These are phyloP conservation scores for Clarias magur DNA, from an alignment of 2,113 vertebrate genomes.

Conservation along the genomic window DNA sequence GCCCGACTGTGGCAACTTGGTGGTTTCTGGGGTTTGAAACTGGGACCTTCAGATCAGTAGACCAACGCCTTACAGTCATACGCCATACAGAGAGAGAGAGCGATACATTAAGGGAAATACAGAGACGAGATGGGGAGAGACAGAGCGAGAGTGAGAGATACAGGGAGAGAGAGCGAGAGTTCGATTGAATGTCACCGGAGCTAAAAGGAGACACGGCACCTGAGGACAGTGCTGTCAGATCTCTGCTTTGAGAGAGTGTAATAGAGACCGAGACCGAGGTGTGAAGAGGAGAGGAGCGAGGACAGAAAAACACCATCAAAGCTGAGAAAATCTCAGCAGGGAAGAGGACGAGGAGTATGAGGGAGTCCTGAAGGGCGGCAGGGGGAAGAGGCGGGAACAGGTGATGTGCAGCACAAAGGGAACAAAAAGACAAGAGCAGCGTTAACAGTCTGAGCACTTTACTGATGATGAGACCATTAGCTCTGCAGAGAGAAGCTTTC, in stretches of 20 bases:
- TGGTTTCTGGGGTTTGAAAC: too few species aligned
- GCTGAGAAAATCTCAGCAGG: background rate
- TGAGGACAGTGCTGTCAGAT: background rate
- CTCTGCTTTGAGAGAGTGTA: background rate
- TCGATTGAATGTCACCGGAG: background rate
- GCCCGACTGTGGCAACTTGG: too few species aligned
- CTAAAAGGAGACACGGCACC: background rate
- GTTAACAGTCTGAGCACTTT: background rate
- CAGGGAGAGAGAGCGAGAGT: background rate
- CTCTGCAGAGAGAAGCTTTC: background rate
- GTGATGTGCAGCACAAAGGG: background rate
- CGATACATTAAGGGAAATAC: too few species aligned
- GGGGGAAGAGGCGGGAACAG: background rate
- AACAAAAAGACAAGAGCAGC: background rate
- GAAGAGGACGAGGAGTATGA: background rate
- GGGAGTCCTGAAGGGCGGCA: background rate
- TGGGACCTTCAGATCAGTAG: too few species aligned
- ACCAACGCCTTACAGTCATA: too few species aligned
- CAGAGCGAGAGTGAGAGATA: background rate
- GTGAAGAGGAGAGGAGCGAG: background rate
- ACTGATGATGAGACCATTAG: background rate
- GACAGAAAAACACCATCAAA: background rate
- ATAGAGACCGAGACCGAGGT: background rate
- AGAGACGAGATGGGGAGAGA: background rate
- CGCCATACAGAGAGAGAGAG: background rate